Base-by-base conservation (phyloP, 2,888 invertebrate species). In the Hirtodrosophila histrioides region DNA sequence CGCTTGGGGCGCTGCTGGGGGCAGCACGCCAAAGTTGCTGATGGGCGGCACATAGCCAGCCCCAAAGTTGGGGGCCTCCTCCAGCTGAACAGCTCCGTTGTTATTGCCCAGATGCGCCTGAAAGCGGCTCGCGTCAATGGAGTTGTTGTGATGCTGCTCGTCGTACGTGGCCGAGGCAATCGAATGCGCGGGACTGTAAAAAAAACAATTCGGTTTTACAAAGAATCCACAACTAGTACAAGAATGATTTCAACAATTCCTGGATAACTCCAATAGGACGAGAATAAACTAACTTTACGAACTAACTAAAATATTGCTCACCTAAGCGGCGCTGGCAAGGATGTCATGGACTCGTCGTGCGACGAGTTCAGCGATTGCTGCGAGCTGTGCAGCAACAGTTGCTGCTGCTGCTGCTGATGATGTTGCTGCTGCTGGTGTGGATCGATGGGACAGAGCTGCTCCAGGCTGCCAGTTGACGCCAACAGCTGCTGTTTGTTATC, bases 131-230 rank as follows among this genome's bases (percentile, higher is more conserved):
- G 79, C 90, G 74, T 91, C 91, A 35, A 89, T 82, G 7, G 91
- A 91, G 62, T 91, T 90, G 66, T 90, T 90, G 69, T 91, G 91
- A 46, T 91, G 91, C 69, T 91, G 91, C 50, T 93, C 93, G 81
- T 93, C 93, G 78, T 92, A 93, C 0, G 95, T 94, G 3, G 94
- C 94, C 0, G 95, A 95, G 66, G 95, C 95, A 88, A 94, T 94
- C 0, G 95, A 95, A 9, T 94, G 93, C 23, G 95, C 94, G 0
- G 95, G 95, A 88, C 95, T 95, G 64, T 12, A 73, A 62, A 7
- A 5, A 7, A 17, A 17, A 17, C 17, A 17, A 17, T 17, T 17
- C 2, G 17, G 17, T 17, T 17, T 17, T 17, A 17, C 1, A 17
- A 17, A 17, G 17, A 17, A 17, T 17, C 17, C 17, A 17, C 17